phyloP scores from a whole-genome alignment of 2,113 vertebrate genomes.

The Etia nguti region DNA sequence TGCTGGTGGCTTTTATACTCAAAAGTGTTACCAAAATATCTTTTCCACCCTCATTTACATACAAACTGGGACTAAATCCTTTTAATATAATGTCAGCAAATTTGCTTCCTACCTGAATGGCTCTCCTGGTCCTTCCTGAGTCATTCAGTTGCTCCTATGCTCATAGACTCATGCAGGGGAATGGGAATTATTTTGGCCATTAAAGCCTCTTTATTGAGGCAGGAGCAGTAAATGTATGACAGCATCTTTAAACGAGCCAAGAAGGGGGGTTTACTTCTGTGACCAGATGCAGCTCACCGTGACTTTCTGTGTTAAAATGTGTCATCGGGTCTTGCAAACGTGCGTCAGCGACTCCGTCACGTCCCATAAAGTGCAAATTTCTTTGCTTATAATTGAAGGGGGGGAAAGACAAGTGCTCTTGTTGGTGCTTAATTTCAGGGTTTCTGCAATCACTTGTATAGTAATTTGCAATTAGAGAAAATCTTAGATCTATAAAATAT shows the following conservation, averaged over 20 bases:
- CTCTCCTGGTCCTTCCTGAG: neutral
- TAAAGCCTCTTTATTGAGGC: neutral
- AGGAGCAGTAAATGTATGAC: neutral
- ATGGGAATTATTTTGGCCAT: neutral
- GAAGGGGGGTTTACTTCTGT: neutral
- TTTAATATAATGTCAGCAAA: neutral
- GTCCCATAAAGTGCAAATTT: neutral
- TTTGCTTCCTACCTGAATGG: neutral
- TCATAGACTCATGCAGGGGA: neutral
- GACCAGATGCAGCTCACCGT: neutral
- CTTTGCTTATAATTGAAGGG: neutral
- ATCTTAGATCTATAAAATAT: neutral
- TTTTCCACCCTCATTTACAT: neutral
- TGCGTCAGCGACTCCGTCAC: conserved; percentile 33
- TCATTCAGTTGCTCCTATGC: neutral
- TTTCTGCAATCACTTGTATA: neutral
- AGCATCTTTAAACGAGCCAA: neutral
- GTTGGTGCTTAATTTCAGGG: neutral
- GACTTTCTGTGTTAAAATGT: neutral
- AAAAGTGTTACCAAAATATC: neutral
- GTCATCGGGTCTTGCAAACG: neutral
- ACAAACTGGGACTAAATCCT: neutral
- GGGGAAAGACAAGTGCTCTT: neutral
- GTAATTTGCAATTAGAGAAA: neutral
- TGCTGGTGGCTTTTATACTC: neutral